phyloP scores from a whole-genome alignment of 2,113 vertebrate genomes.

The Cervus canadensis region DNA sequence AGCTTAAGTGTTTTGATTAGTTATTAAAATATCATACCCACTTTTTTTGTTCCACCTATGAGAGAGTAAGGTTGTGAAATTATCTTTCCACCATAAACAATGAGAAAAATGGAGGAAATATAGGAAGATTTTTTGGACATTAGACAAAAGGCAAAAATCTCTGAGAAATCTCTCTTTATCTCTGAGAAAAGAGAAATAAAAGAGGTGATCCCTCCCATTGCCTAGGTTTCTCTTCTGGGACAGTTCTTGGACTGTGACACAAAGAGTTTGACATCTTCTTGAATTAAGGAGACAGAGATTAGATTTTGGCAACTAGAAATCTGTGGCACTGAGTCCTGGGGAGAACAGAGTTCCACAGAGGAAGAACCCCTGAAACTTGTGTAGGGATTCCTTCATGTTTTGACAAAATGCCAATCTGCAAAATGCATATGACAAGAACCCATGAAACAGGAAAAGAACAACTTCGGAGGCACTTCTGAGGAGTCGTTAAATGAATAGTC shows the following conservation, averaged over 20 bases:
- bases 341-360: not conserved
- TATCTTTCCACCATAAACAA: not conserved
- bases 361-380: not conserved
- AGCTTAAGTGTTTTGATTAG: not conserved
- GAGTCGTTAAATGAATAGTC: not conserved
- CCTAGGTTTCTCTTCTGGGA: not conserved
- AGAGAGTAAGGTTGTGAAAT: not conserved
- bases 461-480: not conserved
- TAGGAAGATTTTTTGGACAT: not conserved
- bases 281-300: not conserved
- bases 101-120: not conserved
- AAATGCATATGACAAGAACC: not conserved
- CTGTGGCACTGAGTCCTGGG: not conserved
- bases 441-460: not conserved
- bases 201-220: not conserved
- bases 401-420: not conserved
- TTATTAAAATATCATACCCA: not conserved
- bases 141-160: not conserved
- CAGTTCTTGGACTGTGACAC: not conserved
- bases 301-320: not conserved
- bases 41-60: not conserved
- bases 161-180: not conserved
- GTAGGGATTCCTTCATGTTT: not conserved
- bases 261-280: not conserved
- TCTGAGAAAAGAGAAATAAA: not conserved